Base-by-base conservation (phyloP, 1,140 invertebrate species). In the Drosophila teissieri region DNA sequence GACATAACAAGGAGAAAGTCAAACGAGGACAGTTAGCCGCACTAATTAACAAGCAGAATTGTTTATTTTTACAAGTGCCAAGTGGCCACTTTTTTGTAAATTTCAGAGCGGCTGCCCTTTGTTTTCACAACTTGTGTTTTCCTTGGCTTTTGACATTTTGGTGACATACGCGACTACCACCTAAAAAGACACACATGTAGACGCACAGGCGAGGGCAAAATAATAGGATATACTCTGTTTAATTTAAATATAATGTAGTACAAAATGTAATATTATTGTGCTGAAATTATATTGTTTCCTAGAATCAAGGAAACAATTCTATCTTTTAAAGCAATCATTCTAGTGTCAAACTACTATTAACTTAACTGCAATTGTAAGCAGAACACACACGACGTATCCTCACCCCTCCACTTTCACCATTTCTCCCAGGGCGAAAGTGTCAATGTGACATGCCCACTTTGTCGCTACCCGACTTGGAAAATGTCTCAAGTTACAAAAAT, bases 51-150 rank as follows among this genome's bases (percentile, higher is more conserved):
- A 80, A 83, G 79, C 63, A 58, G 61, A 79, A 83, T 73, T 84
- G 73, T 86, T 86, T 86, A 86, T 88, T 88, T 80, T 83, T 80
- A 83, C 83, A 86, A 86, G 81, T 85, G 81, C 65, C 78, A 81
- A 74, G 76, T 79, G 80, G 75, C 58, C 77, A 61, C 53, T 77
- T 75, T 40, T 34, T 22, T 5, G 1, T 19, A 19, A 19, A 19
- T 19, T 36, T 15, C 40, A 24, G 44, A 61, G 57, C 80, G 78
- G 69, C 79, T 68, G 78, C 45, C 51, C 56, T 86, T 80, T 88
- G 83, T 88, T 88, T 88, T 89, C 73, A 79, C 79, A 88, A 88
- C 84, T 88, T 89, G 83, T 88, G 79, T 88, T 78, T 70, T 65
- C 55, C 46, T 53, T 56, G 53, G 64, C 70, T 61, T 62, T 74